These are phyloP conservation scores for Plutomurus gul DNA, from an alignment of 1,140 invertebrate genomes.

Conservation along the genomic window DNA sequence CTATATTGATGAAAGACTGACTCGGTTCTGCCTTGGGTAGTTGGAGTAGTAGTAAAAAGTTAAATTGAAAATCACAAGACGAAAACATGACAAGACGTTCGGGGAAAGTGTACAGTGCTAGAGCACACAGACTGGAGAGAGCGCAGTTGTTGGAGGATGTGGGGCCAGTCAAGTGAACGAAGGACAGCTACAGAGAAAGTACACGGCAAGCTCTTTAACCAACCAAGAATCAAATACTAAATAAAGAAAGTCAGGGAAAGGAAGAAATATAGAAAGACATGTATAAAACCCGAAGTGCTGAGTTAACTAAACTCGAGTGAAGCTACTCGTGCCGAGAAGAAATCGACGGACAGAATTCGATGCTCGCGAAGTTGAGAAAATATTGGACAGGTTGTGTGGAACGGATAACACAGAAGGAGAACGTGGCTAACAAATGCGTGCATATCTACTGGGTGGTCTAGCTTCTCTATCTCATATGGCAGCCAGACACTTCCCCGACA, in stretches of 20 bases:
- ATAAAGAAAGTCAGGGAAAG: constrained; percentile 7
- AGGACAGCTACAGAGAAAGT: constrained; percentile 8
- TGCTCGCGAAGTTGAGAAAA: neutral
- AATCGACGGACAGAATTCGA: neutral
- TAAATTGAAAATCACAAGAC: constrained; percentile 28
- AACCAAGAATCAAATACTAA: neutral
- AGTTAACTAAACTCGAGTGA: constrained; percentile 13
- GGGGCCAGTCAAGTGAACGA: neutral
- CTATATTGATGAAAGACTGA: too few species aligned
- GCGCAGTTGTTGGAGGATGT: neutral
- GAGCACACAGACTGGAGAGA: neutral
- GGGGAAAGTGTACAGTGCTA: neutral
- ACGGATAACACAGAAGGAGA: neutral
- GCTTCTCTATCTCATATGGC: too few species aligned
- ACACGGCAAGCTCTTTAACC: neutral
- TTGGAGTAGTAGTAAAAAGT: neutral
- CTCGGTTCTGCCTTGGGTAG: too few species aligned
- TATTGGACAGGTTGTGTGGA: neutral
- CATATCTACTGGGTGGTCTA: too few species aligned
- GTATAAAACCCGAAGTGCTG: neutral
- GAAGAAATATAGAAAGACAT: neutral
- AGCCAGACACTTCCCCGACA: too few species aligned
- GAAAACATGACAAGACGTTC: constrained; percentile 6
- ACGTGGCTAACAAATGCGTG: neutral
- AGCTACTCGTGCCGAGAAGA: neutral